Conservation (phyloP, 2,113 vertebrate species). For the Hemibates koningsi region DNA sequence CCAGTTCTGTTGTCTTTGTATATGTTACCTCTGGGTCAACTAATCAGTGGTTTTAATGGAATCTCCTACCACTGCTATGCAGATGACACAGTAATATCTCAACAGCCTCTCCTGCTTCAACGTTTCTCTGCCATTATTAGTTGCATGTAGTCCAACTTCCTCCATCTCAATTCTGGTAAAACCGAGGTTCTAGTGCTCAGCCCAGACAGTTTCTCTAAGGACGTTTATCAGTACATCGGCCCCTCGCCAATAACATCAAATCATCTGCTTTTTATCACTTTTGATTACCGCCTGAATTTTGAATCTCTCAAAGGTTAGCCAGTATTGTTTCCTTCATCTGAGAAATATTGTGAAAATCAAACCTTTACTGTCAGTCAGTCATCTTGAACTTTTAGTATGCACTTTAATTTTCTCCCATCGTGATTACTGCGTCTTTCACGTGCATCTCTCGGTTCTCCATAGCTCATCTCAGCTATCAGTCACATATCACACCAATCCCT, state of each 20-base stretch:
- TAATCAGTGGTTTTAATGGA: not conserved
- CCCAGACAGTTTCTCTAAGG: not conserved
- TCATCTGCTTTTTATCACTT: not conserved
- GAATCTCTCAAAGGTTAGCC: not conserved
- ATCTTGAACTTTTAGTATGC: not conserved
- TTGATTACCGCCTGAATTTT: not conserved
- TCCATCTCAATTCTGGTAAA: not conserved
- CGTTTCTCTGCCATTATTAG: not conserved
- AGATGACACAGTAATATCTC: accelerated
- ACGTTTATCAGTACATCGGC: not conserved
- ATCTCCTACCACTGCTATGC: not conserved
- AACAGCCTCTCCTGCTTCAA: accelerated
- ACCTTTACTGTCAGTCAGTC: not conserved
- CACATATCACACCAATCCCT: not conserved
- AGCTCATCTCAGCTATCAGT: not conserved
- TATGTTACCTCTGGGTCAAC: not conserved
- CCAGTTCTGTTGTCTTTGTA: not conserved
- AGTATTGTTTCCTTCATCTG: not conserved
- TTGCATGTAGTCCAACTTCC: not conserved
- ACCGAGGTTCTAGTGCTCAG: not conserved
- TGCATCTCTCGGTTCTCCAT: not conserved
- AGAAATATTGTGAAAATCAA: not conserved
- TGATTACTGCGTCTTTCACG: not conserved
- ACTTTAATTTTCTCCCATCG: not conserved
- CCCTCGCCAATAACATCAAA: not conserved